Base-by-base conservation (phyloP, 2,888 invertebrate species). In the Plagodis pulveraria region DNA sequence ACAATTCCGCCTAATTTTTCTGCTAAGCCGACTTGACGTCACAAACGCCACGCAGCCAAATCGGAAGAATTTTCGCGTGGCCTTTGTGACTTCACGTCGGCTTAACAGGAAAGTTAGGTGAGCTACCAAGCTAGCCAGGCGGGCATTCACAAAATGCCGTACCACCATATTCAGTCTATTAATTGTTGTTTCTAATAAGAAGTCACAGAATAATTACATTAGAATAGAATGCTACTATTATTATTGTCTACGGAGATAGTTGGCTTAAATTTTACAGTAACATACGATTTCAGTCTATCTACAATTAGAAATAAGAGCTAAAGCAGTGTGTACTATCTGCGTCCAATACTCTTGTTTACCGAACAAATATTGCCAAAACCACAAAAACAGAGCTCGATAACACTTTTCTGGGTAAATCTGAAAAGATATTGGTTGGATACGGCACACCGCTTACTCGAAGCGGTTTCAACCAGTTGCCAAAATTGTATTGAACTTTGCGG, bases 341-440 rank as follows among this genome's bases (percentile, higher is more conserved):
- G n/a, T 8, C 40, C n/a, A 36, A 42, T 49, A 51, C 48, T 22
- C 22, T 45, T 56, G 44, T 56, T 60, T 60, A 45, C 52, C 10
- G 22, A 44, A 42, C 44, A 51, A 56, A 46, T 51, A 53, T 47
- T 49, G 41, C 44, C 8, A 44, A 56, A 62, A 59, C 65, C 58
- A 46, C 61, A 55, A 59, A 63, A 62, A 56, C 63, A 55, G 42
- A 36, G 55, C 49, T 46, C 40, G 60, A 65, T 59, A 67, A 72
- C 67, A 64, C 66, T 61, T 68, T 71, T 70, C 64, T 57, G 61
- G 68, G 71, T 70, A 59, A 65, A 69, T 66, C 62, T 61, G 66
- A 64, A 62, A 63, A 62, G 66, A 65, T 69, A 72, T 66, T 66
- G 65, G 65, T 67, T 40, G 63, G 71, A 72, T 74, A 71, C 68